Evolutionary conservation across 2,888 invertebrate genomes (phyloP), one percentile per base, ranked within the genome.

Genomic region (Protonemura montana): DNA sequence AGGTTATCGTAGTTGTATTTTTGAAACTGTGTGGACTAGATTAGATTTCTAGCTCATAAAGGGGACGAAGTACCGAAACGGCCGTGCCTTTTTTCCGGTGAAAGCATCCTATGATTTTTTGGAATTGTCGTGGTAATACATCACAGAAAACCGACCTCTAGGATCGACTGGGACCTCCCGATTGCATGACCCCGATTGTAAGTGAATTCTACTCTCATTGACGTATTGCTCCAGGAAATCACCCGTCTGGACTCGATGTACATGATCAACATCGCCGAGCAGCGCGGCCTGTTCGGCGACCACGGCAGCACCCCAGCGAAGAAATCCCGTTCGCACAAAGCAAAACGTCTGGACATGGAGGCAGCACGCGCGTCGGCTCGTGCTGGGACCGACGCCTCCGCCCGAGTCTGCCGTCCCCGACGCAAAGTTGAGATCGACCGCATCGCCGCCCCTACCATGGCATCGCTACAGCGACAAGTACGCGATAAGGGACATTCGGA

Each of bases 181-280:
- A n/a, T n/a, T n/a, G n/a, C n/a, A n/a, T n/a, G n/a, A n/a, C n/a
- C n/a, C n/a, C n/a, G n/a, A n/a, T n/a, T n/a, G n/a, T n/a, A n/a
- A n/a, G n/a, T n/a, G n/a, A 5, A n/a, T 10, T 35, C 35, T 35
- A 10, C 35, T 35, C 5, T 35, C 5, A 35, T 35, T 10, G 35
- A 35, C 10, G 35, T 35, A 3, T 35, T 10, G 21, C 28, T 89
- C 86, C 89, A 95, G 94, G 94, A 95, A 92, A 93, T 97, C 89
- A 95, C 95, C 86, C 94, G 95, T 78, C 93, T 97, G 89, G 95
- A 97, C 91, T 96, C 96, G 5, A 95, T 96, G 90, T 96, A 95
- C 90, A 95, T 97, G 94, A 97, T 97, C 89, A 94, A 95, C 89
- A 95, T 96, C 92, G 97, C 97, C 0, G 97, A 97, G 91, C 93